Percentiles rank a stretch among this genome's conserved stretches.
These are phyloP conservation scores for Punctoribates punctum DNA, from an alignment of 2,888 invertebrate genomes.

Conservation along the genomic window DNA sequence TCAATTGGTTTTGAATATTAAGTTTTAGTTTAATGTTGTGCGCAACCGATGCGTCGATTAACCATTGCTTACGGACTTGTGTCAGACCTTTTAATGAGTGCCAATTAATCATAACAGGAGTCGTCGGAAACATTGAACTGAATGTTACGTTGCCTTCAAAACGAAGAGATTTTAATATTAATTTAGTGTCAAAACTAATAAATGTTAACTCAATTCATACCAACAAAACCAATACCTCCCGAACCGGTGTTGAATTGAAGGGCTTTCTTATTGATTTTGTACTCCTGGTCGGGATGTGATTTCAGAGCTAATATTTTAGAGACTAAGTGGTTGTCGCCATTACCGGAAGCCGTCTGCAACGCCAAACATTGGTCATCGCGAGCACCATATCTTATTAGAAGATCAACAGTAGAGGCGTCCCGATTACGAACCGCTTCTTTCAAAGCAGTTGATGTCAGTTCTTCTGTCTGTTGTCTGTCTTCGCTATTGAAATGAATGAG, in stretches of 20 bases:
- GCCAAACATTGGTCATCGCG: slow-evolving; percentile 74
- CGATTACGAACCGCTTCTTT: slow-evolving; percentile 67
- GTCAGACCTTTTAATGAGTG: slow-evolving; percentile 28
- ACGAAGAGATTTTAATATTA: not conserved
- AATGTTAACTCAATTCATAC: not conserved
- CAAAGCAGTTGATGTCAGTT: slow-evolving; percentile 55
- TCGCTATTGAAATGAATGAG: slow-evolving; percentile 45
- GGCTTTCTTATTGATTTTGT: slow-evolving; percentile 82
- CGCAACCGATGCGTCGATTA: slow-evolving; percentile 74
- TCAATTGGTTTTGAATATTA: slow-evolving; percentile 63
- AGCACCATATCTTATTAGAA: slow-evolving; percentile 74
- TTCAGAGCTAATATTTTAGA: slow-evolving; percentile 79
- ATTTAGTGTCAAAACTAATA: not conserved
- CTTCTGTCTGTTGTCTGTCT: not conserved
- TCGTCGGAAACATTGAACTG: slow-evolving; percentile 74
- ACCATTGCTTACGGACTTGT: slow-evolving; percentile 65
- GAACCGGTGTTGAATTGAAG: slow-evolving; percentile 54
- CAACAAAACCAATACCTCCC: slow-evolving; percentile 20
- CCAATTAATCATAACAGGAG: slow-evolving; percentile 61
- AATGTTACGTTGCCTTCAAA: slow-evolving; percentile 59
- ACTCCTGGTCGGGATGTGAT: slow-evolving; percentile 82
- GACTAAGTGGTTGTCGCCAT: slow-evolving; percentile 70
- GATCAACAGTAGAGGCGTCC: slow-evolving; percentile 68
- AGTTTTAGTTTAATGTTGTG: slow-evolving; percentile 77
- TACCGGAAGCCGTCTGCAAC: slow-evolving; percentile 68